These are phyloP conservation scores for Crenichthys baileyi DNA, from an alignment of 2,797 vertebrate genomes.

Conservation along the genomic window DNA sequence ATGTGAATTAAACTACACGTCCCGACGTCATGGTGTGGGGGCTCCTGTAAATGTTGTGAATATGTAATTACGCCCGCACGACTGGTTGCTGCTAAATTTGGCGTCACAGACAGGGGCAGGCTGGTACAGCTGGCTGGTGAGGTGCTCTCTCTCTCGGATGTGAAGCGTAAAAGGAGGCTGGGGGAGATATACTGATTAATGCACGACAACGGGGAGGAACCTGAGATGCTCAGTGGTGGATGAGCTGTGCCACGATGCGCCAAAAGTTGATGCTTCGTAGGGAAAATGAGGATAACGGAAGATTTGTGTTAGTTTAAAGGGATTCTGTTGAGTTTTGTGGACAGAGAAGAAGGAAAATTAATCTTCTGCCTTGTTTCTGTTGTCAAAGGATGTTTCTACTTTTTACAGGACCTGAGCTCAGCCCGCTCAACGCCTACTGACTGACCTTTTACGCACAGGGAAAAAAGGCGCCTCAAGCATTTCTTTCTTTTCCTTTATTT, in stretches of 20 bases:
- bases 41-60: slow-evolving; percentile 78
- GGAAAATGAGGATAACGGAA: slow-evolving; percentile 27
- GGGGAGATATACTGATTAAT: slow-evolving; percentile 51
- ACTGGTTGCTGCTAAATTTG: slow-evolving; percentile 89
- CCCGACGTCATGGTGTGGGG: slow-evolving; percentile 73
- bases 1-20: slow-evolving; percentile 82
- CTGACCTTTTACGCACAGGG: slow-evolving; percentile 63
- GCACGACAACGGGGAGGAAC: slow-evolving; percentile 51
- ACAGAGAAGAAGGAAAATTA: slow-evolving; percentile 29
- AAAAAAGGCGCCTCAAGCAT: slow-evolving; percentile 24
- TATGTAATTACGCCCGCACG: slow-evolving; percentile 92
- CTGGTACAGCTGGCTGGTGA: slow-evolving; percentile 74
- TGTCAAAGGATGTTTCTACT: slow-evolving; percentile 55
- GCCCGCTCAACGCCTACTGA: slow-evolving; percentile 38
- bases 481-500: slow-evolving; percentile 3
- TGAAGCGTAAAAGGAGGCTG: slow-evolving; percentile 43
- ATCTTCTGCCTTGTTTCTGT: slow-evolving; percentile 1
- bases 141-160: slow-evolving; percentile 56
- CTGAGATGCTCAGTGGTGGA: slow-evolving; percentile 37
- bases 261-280: slow-evolving; percentile 41
- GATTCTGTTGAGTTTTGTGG: slow-evolving; percentile 25
- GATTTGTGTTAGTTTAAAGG: slow-evolving; percentile 22
- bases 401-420: slow-evolving; percentile 31
- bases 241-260: slow-evolving; percentile 42
- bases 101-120: slow-evolving; percentile 82